Evolutionary conservation across 2,113 vertebrate species (phyloP), one percentile per base, ranked within the genome.

Genomic region (Delphinapterus leucas): DNA sequence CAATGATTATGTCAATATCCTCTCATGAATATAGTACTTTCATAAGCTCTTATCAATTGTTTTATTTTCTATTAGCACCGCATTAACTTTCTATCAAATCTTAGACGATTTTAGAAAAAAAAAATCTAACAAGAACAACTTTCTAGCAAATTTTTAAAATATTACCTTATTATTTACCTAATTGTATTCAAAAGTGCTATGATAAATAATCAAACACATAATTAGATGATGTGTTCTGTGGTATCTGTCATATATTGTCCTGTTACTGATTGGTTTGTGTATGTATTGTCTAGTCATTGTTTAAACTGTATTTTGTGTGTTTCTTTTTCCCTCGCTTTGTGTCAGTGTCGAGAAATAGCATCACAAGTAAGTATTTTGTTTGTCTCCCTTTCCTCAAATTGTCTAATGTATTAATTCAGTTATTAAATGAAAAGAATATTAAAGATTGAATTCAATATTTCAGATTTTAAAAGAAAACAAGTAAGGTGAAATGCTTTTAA

Each of bases 331-430:
- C 88, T 95, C 71, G 13, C 65, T 90, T 96, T 97, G 91, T 98
- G 97, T 99, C 98, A 99, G 98, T 99, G 98, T 97, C 96, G 83
- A 98, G 98, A 99, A 98, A 98, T 95, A 96, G 96, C 98, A 98
- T 99, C 98, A 77, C 98, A 99, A 98, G 98, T 99, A 98, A 99
- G 99, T 99, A 98, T 79, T 86, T 86, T 97, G 70, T 70, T 94
- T 97, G 97, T 98, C 88, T 97, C 80, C 47, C 53, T 95, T 90
- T 80, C 91, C 47, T 86, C 93, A 94, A 41, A 77, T 96, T 31
- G 70, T 81, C 3, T 68, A 55, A 13, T 70, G 21, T 47, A 0
- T 53, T 58, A 96, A 93, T 63, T 85, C 41, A 80, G 1, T 6
- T 44, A 60, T 85, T 91, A 73, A 77, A 88, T n/a, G 49, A 53